Evolutionary conservation across 2,113 vertebrate genomes (phyloP).

Genomic region (Asarcornis scutulata): DNA sequence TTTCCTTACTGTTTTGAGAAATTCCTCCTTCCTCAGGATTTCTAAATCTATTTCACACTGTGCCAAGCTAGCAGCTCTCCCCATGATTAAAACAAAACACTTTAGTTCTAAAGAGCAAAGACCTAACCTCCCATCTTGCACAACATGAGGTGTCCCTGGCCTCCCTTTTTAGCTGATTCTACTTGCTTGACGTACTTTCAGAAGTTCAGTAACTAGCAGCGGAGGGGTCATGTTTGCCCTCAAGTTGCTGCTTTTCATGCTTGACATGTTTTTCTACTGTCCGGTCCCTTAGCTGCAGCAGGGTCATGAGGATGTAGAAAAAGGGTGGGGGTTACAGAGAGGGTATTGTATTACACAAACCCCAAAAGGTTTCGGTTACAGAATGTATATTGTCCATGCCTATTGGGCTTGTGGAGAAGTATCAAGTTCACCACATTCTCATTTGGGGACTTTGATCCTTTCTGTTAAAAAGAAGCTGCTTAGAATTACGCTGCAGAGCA

Average conservation of each 20-base stretch:
- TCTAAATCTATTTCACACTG: constrained; percentile 54
- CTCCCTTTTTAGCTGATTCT: constrained; percentile 68
- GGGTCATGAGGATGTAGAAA: constrained; percentile 58
- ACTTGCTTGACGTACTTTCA: constrained; percentile 63
- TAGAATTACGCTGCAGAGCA: constrained; percentile 58
- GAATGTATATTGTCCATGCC: constrained; percentile 73
- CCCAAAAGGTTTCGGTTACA: constrained; percentile 70
- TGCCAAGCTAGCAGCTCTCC: constrained; percentile 75
- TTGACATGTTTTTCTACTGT: constrained; percentile 74
- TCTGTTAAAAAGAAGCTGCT: constrained; percentile 64
- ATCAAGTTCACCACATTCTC: constrained; percentile 70
- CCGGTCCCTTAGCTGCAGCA: constrained; percentile 51
- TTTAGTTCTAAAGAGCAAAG: constrained; percentile 58
- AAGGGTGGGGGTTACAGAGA: constrained; percentile 59
- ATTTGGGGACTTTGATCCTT: constrained; percentile 72
- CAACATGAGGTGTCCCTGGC: constrained; percentile 60
- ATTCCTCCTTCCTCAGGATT: constrained; percentile 68
- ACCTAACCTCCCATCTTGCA: constrained; percentile 64
- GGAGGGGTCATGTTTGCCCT: constrained; percentile 67
- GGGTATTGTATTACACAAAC: constrained; percentile 70
- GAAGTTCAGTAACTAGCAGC: constrained; percentile 69
- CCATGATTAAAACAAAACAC: constrained; percentile 86
- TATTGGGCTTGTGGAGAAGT: constrained; percentile 66
- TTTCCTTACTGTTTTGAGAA: constrained; percentile 80
- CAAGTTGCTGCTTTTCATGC: constrained; percentile 71